Evolutionary conservation across 2,888 invertebrate species (phyloP).

Genomic region (Nemotelus nigrinus): DNA sequence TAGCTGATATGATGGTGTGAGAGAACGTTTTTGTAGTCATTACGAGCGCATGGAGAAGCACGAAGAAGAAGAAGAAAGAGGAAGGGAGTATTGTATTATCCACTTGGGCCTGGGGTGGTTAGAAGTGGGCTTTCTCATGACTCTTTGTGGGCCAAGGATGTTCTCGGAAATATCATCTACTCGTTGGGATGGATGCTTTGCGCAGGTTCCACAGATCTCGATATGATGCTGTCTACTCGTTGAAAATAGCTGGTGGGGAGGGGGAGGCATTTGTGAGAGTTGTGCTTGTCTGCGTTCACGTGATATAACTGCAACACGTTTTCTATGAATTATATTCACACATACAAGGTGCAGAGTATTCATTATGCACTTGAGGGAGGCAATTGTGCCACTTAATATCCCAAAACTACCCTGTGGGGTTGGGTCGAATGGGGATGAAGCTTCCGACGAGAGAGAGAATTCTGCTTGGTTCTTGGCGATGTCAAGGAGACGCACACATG

Average conservation of each 20-base stretch:
- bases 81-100: neutral
- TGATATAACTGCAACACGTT: constrained; percentile 39
- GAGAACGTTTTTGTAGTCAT: constrained; percentile 29
- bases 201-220: constrained; percentile 20
- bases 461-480: constrained; percentile 25
- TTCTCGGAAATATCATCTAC: constrained; percentile 10
- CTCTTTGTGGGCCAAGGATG: constrained; percentile 37
- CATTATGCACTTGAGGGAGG: constrained; percentile 43
- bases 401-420: constrained; percentile 6
- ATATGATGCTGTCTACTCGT: constrained; percentile 10
- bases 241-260: too few relatives aligned
- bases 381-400: constrained; percentile 28
- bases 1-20: constrained; percentile 22
- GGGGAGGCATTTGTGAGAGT: neutral
- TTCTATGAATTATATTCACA: constrained; percentile 21
- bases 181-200: neutral
- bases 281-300: constrained; percentile 29
- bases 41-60: neutral
- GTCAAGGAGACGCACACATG: constrained; percentile 33
- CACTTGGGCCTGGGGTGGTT: constrained; percentile 8
- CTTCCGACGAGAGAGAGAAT: neutral
- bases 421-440: neutral
- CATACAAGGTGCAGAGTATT: constrained; percentile 11
- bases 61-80: neutral
- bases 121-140: constrained; percentile 16